These are phyloP conservation scores for Sinocyclocheilus grahami DNA, from an alignment of 2,113 vertebrate species.

Conservation along the genomic window DNA sequence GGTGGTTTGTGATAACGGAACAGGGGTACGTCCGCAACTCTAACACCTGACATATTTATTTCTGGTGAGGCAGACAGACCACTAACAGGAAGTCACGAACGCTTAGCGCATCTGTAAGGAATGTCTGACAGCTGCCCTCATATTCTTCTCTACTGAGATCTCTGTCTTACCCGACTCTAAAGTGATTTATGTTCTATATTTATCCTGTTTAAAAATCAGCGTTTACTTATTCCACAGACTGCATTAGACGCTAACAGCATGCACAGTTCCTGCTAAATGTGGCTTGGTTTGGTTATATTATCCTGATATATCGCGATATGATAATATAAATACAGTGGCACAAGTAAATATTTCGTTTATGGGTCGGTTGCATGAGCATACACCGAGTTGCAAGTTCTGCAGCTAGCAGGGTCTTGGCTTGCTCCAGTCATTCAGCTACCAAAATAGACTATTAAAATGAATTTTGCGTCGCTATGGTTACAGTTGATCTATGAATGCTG, in stretches of 20 bases:
- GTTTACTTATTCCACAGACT: background rate
- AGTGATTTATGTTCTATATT: background rate
- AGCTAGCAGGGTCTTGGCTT: background rate
- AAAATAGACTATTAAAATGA: background rate
- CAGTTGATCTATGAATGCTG: background rate
- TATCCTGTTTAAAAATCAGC: too few relatives aligned
- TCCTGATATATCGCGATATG: background rate
- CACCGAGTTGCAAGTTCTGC: background rate
- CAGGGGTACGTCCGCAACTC: conserved; percentile 77
- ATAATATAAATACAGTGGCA: background rate
- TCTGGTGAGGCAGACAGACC: conserved; percentile 2
- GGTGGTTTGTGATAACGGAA: conserved; percentile 90
- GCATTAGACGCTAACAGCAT: background rate
- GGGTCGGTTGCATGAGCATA: background rate
- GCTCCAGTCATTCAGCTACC: background rate
- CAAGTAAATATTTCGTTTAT: background rate
- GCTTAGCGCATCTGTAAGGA: conserved; percentile 53
- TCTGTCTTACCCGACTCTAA: background rate
- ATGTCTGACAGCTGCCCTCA: conserved; percentile 54
- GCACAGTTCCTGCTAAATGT: background rate
- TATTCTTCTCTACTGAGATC: background rate
- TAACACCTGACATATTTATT: background rate
- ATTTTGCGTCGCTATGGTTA: background rate
- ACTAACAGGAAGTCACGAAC: conserved; percentile 76
- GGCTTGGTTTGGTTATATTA: too few relatives aligned